Percentiles rank a stretch among this genome's conserved stretches.
Evolutionary conservation across 64 coral and sea anemone species (phyloP).

Genomic region (Stichodactyla helianthus): DNA sequence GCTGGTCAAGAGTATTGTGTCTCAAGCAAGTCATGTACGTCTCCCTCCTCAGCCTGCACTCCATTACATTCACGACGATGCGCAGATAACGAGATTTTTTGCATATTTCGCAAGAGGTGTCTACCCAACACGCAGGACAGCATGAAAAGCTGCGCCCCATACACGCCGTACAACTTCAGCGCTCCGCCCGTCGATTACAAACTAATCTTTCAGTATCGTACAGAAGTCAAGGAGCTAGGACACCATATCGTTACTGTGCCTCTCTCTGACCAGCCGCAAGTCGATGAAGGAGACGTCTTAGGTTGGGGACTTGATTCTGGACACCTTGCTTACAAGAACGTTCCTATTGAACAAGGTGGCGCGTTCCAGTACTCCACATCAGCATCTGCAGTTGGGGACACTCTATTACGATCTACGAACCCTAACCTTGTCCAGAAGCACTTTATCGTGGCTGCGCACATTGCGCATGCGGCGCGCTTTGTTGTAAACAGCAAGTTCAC

Average conservation of each 20-base stretch:
- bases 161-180: constrained; percentile 39
- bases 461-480: constrained; percentile 57
- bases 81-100: constrained; percentile 43
- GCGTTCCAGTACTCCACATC: constrained; percentile 47
- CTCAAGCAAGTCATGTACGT: constrained; percentile 51
- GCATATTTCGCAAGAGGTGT: constrained; percentile 59
- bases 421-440: constrained; percentile 37
- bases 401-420: constrained; percentile 29
- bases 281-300: constrained; percentile 63
- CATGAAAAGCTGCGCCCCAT: constrained; percentile 24
- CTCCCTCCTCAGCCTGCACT: constrained; percentile 9
- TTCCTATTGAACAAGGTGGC: constrained; percentile 7
- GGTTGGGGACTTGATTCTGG: constrained; percentile 56
- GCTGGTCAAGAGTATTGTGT: constrained; percentile 54
- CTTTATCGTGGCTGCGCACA: constrained; percentile 73
- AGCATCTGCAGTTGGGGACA: constrained; percentile 25
- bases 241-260: constrained; percentile 59
- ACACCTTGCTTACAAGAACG: constrained; percentile 41
- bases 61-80: constrained; percentile 34
- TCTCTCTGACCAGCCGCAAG: constrained; percentile 27
- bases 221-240: constrained; percentile 45
- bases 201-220: constrained; percentile 36
- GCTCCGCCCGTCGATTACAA: constrained; percentile 65
- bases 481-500: constrained; percentile 44
- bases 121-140: constrained; percentile 50